Conservation (phyloP, 2,888 invertebrate genomes). For the Norana najaformis region DNA sequence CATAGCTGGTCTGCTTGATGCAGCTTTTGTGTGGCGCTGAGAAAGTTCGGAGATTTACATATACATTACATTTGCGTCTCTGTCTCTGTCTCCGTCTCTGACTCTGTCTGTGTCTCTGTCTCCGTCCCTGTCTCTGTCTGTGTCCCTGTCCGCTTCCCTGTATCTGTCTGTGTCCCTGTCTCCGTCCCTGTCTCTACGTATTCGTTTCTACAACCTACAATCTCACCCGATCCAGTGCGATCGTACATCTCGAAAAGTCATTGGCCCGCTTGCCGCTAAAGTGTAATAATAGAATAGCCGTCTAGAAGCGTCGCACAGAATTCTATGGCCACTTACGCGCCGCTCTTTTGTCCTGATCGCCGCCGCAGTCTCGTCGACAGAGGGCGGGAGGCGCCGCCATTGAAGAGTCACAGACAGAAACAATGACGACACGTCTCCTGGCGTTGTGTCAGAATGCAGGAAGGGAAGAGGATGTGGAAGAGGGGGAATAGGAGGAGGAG, state of each 20-base stretch:
- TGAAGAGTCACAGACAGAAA: background rate
- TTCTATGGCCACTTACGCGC: background rate
- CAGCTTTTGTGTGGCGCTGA: no score
- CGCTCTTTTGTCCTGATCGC: constrained; percentile 14
- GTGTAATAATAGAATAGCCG: constrained; percentile 6
- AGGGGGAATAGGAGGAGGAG: background rate
- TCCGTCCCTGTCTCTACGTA: background rate
- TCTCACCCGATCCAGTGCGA: constrained; percentile 4
- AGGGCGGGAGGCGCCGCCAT: background rate
- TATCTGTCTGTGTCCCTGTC: no score
- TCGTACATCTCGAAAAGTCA: background rate
- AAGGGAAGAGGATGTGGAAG: background rate
- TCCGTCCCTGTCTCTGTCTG: no score
- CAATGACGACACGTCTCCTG: background rate
- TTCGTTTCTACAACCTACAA: background rate
- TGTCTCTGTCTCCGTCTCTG: no score
- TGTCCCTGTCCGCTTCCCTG: no score
- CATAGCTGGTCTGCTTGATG: no score
- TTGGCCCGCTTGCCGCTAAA: constrained; percentile 6
- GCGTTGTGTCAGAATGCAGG: background rate
- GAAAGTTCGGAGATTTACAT: no score
- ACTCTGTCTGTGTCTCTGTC: no score
- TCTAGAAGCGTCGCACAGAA: constrained; percentile 1
- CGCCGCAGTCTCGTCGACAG: background rate
- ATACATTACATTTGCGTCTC: no score